A percentile compares a stretch with the other conserved stretches of the same genome.
Conservation (phyloP, 1,140 invertebrate species). For the Euura lappo region DNA sequence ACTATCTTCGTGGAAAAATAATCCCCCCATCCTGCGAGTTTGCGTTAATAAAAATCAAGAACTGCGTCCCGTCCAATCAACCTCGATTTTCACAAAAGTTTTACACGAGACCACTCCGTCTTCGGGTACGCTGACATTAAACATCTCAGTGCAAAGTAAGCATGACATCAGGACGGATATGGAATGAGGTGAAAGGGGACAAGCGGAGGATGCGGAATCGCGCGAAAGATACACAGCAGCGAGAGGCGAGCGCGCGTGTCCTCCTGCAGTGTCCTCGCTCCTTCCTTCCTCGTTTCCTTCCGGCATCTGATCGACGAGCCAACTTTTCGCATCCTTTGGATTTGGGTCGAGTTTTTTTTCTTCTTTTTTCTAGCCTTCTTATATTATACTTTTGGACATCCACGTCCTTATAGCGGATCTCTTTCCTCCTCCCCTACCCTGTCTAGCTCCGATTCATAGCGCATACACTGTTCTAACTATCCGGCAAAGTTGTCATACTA, state of each 20-base stretch:
- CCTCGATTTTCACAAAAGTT: no score
- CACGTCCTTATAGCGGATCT: not conserved
- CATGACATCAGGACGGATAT: not conserved
- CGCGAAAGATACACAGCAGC: constrained; percentile 47
- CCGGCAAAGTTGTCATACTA: not conserved
- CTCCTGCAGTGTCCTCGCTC: constrained; percentile 38
- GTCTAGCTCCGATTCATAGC: constrained; percentile 21
- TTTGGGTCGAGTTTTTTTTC: constrained; percentile 50
- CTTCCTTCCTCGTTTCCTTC: constrained; percentile 50
- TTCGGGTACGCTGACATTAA: not conserved
- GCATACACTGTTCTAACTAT: not conserved
- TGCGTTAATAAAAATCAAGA: no score
- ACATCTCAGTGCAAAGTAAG: not conserved
- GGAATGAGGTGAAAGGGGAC: not conserved
- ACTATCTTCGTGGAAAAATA: constrained; percentile 20
- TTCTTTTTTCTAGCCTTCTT: constrained; percentile 16
- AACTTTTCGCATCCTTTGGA: constrained; percentile 54
- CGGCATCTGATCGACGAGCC: constrained; percentile 53
- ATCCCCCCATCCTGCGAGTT: constrained; percentile 19
- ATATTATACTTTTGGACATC: not conserved
- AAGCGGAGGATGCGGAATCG: constrained; percentile 9
- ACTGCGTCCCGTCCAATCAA: no score
- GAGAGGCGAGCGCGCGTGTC: constrained; percentile 36
- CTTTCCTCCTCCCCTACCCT: constrained; percentile 22
- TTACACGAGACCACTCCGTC: no score